Evolutionary conservation across 2,113 vertebrate genomes (phyloP).

Genomic region (Aplodontia rufa): DNA sequence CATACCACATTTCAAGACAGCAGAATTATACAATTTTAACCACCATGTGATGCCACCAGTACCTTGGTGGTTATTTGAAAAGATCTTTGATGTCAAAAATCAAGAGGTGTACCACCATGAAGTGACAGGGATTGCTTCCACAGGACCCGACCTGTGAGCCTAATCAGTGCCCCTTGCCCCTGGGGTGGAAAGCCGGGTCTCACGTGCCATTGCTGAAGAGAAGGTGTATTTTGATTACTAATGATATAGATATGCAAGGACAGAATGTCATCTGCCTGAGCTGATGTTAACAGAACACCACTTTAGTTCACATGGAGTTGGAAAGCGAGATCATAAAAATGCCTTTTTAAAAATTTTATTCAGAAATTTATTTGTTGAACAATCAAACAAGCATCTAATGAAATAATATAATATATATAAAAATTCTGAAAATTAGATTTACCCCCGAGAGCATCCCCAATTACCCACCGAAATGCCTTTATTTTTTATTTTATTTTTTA

Average conservation of each 20-base stretch:
- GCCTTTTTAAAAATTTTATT: too few relatives aligned
- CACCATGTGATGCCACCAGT: neutral
- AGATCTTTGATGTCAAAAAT: neutral
- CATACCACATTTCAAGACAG: neutral
- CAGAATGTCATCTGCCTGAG: slow-evolving; percentile 6
- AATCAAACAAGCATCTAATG: too few relatives aligned
- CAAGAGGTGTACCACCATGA: accelerated
- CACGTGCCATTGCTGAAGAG: neutral
- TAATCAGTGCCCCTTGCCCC: neutral
- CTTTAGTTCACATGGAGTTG: slow-evolving; percentile 68
- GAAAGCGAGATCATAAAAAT: slow-evolving; percentile 76
- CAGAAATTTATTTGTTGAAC: too few relatives aligned
- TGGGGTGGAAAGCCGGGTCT: neutral
- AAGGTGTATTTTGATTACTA: slow-evolving; percentile 13
- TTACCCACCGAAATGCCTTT: too few relatives aligned
- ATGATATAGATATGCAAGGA: neutral
- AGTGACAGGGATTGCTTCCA: accelerated
- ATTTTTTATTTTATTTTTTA: too few relatives aligned
- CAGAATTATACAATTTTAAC: neutral
- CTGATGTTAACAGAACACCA: slow-evolving; percentile 57
- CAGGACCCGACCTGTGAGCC: too few relatives aligned
- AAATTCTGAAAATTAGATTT: too few relatives aligned
- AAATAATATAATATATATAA: too few relatives aligned
- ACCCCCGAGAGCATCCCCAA: too few relatives aligned
- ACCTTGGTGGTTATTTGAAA: neutral